Percentiles rank a stretch among this genome's conserved stretches.
Conservation (phyloP, 2,888 invertebrate species). For the Aspidiotus rigidus region DNA sequence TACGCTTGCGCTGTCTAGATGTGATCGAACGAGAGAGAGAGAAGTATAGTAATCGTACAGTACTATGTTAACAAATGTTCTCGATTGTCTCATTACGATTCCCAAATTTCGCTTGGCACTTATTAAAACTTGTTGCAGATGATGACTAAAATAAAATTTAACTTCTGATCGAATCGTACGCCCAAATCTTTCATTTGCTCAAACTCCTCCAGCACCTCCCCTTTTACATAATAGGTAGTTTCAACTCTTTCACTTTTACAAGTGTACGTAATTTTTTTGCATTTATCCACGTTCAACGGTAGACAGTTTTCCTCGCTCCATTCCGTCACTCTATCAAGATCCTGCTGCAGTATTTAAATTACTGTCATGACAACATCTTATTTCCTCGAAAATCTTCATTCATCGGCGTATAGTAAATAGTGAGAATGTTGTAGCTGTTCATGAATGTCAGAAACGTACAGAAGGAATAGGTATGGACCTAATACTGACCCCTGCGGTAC, state of each 20-base stretch:
- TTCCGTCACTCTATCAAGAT: background rate
- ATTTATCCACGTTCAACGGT: background rate
- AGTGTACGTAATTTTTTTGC: background rate
- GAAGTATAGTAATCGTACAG: background rate
- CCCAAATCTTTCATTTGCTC: background rate
- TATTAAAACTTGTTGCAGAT: background rate
- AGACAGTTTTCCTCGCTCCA: background rate
- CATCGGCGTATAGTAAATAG: background rate
- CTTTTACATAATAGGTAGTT: background rate
- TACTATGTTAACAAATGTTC: background rate
- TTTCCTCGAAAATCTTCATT: background rate
- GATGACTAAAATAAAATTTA: background rate
- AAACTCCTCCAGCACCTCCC: background rate
- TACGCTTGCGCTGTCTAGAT: background rate
- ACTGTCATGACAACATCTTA: background rate
- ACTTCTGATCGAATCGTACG: background rate
- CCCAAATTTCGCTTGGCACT: background rate
- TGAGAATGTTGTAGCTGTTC: background rate
- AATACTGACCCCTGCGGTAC: background rate
- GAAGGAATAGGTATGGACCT: background rate
- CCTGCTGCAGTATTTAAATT: background rate
- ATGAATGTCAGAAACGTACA: background rate
- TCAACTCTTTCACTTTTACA: background rate
- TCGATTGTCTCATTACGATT: background rate
- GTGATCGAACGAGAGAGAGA: background rate